phyloP scores from a whole-genome alignment of 30 jellyfish, hydroid and myxozoan species.

The Cassiopea xamachana region DNA sequence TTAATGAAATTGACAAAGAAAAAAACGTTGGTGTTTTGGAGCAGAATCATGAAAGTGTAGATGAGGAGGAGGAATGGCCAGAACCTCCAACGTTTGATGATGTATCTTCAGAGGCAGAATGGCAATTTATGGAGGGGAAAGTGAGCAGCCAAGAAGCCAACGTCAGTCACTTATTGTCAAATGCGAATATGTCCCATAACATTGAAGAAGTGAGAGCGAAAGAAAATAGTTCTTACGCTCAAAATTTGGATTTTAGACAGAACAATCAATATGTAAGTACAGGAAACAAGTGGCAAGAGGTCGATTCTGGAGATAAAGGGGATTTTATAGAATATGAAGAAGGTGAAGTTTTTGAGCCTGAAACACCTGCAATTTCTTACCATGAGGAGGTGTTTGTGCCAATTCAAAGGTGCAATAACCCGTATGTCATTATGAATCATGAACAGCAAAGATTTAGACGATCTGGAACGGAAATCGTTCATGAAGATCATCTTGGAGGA shows the following conservation, averaged over 20 bases:
- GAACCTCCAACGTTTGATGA: not conserved
- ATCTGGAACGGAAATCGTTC: not conserved
- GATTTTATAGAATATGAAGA: not conserved
- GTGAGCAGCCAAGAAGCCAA: not conserved
- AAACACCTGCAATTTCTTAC: too few relatives aligned
- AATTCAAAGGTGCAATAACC: not conserved
- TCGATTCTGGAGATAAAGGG: not conserved
- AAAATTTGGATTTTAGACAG: not conserved
- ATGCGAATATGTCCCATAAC: not conserved
- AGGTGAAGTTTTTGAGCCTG: too few relatives aligned
- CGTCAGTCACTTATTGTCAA: not conserved
- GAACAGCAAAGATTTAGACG: not conserved
- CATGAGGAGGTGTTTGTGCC: not conserved
- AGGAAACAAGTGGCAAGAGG: not conserved
- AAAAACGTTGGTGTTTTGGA: not conserved
- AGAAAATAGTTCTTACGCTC: not conserved
- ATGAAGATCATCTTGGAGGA: not conserved
- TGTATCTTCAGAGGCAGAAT: not conserved
- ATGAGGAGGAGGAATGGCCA: slow-evolving; percentile 6
- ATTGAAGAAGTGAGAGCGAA: not conserved
- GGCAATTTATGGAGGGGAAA: not conserved
- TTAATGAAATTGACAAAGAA: not conserved
- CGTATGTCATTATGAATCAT: too few relatives aligned
- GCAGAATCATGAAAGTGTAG: not conserved
- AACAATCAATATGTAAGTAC: not conserved